phyloP scores from a whole-genome alignment of 1,140 invertebrate species.

The Drosophila yakuba region DNA sequence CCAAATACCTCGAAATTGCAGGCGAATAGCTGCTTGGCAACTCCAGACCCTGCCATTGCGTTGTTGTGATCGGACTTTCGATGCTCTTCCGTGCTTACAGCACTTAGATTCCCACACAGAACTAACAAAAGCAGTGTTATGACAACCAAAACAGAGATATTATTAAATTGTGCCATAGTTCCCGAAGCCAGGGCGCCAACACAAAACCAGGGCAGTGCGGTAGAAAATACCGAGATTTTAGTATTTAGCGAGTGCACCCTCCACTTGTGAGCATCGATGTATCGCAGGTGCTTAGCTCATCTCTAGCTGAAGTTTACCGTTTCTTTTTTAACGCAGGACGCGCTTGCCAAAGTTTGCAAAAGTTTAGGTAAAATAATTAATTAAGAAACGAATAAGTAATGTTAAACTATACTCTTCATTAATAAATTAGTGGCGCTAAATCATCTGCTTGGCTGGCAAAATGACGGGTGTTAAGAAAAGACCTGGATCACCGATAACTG shows the following conservation, averaged over 20 bases:
- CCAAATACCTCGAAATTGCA: conserved; percentile 87
- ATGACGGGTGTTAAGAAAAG: not conserved
- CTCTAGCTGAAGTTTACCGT: not conserved
- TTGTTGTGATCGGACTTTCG: not conserved
- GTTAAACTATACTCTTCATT: no score
- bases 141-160: conserved; percentile 33
- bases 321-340: not conserved
- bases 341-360: not conserved
- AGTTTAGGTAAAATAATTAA: not conserved
- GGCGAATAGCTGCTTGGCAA: conserved; percentile 31
- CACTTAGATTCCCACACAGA: conserved; percentile 9
- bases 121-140: conserved; percentile 19
- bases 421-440: not conserved
- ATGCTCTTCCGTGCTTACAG: not conserved
- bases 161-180: conserved; percentile 34
- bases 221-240: not conserved
- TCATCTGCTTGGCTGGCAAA: not conserved
- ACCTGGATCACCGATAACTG: not conserved
- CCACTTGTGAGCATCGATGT: not conserved
- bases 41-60: conserved; percentile 20
- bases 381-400: no score
- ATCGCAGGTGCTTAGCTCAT: not conserved
- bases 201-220: not conserved
- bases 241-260: not conserved
- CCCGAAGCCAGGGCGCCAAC: conserved; percentile 11